Base-by-base conservation (phyloP, 2,113 vertebrate species). In the Pachyramphus minor region DNA sequence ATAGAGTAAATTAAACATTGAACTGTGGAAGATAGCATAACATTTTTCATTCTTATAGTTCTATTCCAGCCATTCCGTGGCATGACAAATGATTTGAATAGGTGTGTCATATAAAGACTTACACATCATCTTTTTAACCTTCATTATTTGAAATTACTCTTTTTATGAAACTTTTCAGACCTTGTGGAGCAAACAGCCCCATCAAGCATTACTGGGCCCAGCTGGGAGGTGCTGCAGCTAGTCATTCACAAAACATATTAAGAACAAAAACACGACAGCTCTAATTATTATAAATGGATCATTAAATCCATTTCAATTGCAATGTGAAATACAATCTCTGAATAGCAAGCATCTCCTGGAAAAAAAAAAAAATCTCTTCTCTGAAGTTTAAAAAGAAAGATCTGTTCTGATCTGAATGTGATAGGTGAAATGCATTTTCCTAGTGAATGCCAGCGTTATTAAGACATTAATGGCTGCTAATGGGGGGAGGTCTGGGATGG, bases 281-380 rank as follows among this genome's bases (percentile, higher is more conserved):
- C 49, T 95, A 93, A 96, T 96, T 91, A 84, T 93, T 95, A 94
- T 73, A 88, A 93, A 97, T 96, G 94, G 83, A 60, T 90, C 83
- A 84, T 96, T 97, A 97, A 96, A 93, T 76, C 62, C 28, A 14
- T 88, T 95, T 74, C 62, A 79, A 86, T 79, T 85, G 53, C 42
- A 75, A 47, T 41, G 35, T 89, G 69, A 95, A 97, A 92, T 94
- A 78, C 45, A 82, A 55, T 86, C 75, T 84, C 86, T 87, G 80
- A 87, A 96, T 85, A 95, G 55, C 59, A 93, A 91, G 58, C 58
- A 79, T 50, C 71, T 86, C 52, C 58, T 69, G 62, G 58, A 75
- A 71, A 89, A 91, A 82, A 76, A 83, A 47, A n/a, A 69, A 76
- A 47, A 41, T 5, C 6, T 59, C 33, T 84, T 84, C 5, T 87